Conservation (phyloP, 2,888 invertebrate genomes). For the Drosophila tanythrix region DNA sequence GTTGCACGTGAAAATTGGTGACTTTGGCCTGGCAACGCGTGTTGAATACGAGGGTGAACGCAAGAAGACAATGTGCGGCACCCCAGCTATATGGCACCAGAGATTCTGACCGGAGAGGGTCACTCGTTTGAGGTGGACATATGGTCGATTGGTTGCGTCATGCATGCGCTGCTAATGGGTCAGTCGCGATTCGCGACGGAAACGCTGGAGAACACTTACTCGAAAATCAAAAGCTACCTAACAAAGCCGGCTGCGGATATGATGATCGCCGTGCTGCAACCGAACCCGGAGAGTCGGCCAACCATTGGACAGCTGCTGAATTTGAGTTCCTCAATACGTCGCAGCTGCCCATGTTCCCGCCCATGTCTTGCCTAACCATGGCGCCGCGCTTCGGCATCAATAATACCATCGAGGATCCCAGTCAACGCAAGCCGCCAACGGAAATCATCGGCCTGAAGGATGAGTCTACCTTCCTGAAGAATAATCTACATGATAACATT, state of each 20-base stretch:
- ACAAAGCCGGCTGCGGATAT: conserved; percentile 89
- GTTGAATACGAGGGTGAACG: conserved; percentile 94
- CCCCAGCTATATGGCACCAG: conserved; percentile 99
- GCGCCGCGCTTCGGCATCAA: conserved; percentile 90
- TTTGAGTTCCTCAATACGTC: conserved; percentile 90
- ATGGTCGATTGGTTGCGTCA: conserved; percentile 99
- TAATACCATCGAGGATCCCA: conserved; percentile 78
- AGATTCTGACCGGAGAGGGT: conserved; percentile 97
- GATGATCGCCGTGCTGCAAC: conserved; percentile 93
- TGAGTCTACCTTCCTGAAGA: conserved; percentile 84
- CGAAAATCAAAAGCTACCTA: conserved; percentile 92
- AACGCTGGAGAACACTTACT: conserved; percentile 97
- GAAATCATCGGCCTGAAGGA: conserved; percentile 87
- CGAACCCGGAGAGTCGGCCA: conserved; percentile 93
- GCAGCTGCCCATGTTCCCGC: conserved; percentile 93
- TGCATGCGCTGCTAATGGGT: conserved; percentile 98
- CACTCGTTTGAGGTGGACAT: conserved; percentile 99
- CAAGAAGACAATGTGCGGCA: conserved; percentile 98
- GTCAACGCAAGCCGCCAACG: conserved; percentile 87
- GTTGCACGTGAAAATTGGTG: conserved; percentile 97
- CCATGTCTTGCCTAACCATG: conserved; percentile 96
- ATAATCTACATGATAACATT: conserved; percentile 84
- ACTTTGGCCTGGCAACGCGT: conserved; percentile 98
- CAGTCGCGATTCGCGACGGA: conserved; percentile 99
- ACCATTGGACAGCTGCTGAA: conserved; percentile 90